Evolutionary conservation across 2,797 vertebrate genomes (phyloP), one percentile per base, ranked within the genome.

Genomic region (Dipus sagitta): DNA sequence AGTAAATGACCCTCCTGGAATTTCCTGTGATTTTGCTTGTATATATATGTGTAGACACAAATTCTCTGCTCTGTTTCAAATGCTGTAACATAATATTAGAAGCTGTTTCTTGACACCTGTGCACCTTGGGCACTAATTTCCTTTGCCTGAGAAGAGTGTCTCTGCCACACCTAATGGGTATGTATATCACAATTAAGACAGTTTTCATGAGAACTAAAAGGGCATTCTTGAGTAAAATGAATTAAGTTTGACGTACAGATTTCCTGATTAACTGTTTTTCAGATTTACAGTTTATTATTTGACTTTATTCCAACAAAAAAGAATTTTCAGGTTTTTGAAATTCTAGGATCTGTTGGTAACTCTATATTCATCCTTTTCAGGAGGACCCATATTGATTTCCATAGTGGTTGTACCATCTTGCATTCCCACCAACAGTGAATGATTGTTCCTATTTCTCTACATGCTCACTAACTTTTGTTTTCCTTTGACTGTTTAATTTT

Each of bases 171-270:
- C 24, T 82, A 72, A 67, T 23, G 23, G 47, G 24, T 23, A 38
- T n/a, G 15, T 52, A 87, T 72, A 82, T 95, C 58, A 32, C 23
- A 74, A 42, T 83, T 21, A 47, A 82, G 14, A 34, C 67, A 30
- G 32, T 76, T 82, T 82, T 7, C 20, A 70, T 4, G 10, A 78
- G 10, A 65, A 7, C 23, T 77, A 58, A 87, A 65, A 14, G 17
- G 68, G 87, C 14, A 20, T 72, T 77, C 65, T 62, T 84, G n/a
- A 87, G 6, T 52, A 91, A 72, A 90, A 83, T 68, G 38, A 26
- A 72, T 82, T 95, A 71, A 81, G 3, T n/a, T 67, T 90, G 42
- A 82, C 32, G 78, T 72, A 17, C 58, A 58, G 23, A 71, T 65
- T 65, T 23, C 9, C 23, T 54, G 10, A 81, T 86, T 71, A 86